Conservation (phyloP, 2,888 invertebrate species). For the Nebria salina region DNA sequence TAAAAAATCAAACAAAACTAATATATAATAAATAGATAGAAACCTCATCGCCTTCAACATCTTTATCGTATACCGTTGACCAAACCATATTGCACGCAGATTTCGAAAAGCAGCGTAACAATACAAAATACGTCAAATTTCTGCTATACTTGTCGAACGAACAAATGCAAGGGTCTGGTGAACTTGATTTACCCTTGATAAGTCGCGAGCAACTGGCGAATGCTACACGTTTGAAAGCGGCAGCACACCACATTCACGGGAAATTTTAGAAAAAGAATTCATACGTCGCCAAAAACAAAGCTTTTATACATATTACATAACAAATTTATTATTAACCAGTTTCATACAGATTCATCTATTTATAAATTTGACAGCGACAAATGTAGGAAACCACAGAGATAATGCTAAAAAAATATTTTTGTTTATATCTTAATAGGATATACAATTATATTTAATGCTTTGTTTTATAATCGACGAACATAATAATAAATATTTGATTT, state of each 20-base stretch:
- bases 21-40: constrained; percentile 25
- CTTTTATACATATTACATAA: constrained; percentile 26
- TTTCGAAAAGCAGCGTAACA: constrained; percentile 39
- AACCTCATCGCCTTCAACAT: constrained; percentile 43
- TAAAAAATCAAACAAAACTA: constrained; percentile 14
- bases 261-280: constrained; percentile 26
- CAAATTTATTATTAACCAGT: constrained; percentile 29
- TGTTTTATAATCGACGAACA: background rate
- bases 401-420: background rate
- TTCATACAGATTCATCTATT: constrained; percentile 20
- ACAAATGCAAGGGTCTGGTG: constrained; percentile 31
- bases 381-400: background rate
- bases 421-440: background rate
- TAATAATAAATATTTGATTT: background rate
- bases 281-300: background rate
- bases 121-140: constrained; percentile 16
- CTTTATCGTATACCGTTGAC: constrained; percentile 63
- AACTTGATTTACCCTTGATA: constrained; percentile 51
- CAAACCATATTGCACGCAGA: constrained; percentile 63
- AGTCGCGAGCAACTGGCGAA: constrained; percentile 43
- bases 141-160: constrained; percentile 17
- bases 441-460: background rate
- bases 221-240: constrained; percentile 45
- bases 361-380: background rate
- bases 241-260: constrained; percentile 36